phyloP scores from a whole-genome alignment of 2,888 invertebrate genomes.

The Amblyteles armatorius region DNA sequence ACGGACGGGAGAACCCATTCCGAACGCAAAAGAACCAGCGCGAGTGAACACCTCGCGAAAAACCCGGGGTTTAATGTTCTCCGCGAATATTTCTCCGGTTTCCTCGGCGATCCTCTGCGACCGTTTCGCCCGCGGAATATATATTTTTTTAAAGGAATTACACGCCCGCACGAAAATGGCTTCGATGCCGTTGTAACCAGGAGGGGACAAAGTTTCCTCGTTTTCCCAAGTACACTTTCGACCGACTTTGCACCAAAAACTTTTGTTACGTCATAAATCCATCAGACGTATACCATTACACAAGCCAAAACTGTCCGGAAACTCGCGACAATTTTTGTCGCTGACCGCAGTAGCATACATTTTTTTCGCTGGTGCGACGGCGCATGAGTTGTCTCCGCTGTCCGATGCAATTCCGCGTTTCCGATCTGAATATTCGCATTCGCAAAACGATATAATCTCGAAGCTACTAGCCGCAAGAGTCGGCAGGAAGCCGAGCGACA shows the following conservation, averaged over 20 bases:
- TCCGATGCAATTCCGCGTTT: not conserved
- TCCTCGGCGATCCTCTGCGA: not conserved
- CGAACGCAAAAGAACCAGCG: not conserved
- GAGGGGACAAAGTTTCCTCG: not conserved
- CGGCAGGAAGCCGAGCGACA: not conserved
- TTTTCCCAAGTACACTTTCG: constrained; percentile 4
- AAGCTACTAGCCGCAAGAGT: not conserved
- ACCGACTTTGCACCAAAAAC: not conserved
- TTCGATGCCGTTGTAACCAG: not conserved
- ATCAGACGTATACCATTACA: not conserved
- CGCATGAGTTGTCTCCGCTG: not conserved
- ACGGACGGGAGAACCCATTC: not conserved
- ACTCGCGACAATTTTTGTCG: not conserved
- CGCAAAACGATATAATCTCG: not conserved
- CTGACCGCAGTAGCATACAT: not conserved
- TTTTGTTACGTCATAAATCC: not conserved
- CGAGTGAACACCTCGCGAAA: not conserved
- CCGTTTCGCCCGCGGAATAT: not conserved
- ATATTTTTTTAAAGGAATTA: constrained; percentile 19
- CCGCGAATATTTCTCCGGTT: constrained; percentile 29
- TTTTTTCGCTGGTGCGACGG: not conserved
- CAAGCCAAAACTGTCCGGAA: not conserved
- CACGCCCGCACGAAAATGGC: constrained; percentile 14
- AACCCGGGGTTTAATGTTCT: constrained; percentile 29
- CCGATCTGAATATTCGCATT: not conserved